Base-by-base conservation (phyloP, 2,113 vertebrate species). In the Tympanuchus pallidicinctus region DNA sequence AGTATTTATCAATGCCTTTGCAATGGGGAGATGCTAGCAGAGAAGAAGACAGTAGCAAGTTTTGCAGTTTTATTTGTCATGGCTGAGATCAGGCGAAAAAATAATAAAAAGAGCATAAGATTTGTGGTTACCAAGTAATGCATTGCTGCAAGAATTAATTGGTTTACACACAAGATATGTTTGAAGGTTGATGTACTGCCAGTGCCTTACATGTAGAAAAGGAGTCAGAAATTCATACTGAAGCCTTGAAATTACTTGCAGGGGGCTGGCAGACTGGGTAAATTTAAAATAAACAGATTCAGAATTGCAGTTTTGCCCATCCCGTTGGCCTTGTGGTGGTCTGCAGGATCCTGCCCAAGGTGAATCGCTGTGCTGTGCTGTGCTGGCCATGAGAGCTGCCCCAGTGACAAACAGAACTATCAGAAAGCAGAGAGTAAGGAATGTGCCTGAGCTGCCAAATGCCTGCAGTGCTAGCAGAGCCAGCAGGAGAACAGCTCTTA, bases 1-100 rank as follows among this genome's bases (percentile, higher is more conserved):
- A 90, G 69, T 88, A 70, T 92, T 91, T 89, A 61, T 93, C 82
- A 27, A 16, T 82, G 77, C 30, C 79, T 84, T 91, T 72, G 76
- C 80, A 64, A 27, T 27, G 19, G 61, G 73, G 69, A 82, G 71
- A 74, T 78, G 89, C 67, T 56, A 28, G 30, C 72, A 66, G 36
- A 82, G 47, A 64, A 66, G 45, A 78, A 34, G 27, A 42, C 34
- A 52, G 27, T 4, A 19, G 32, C 3, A 32, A 36, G n/a, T 27
- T 65, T 8, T 38, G 80, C 70, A 61, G 48, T 84, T 91, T 47
- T 69, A 15, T 43, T 85, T 92, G 61, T 82, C 40, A 12, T 36
- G 72, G 57, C 80, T 52, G 45, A 70, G 30, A 34, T 63, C 2
- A 32, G 30, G 59, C 8, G n/a, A 0, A 16, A 63, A 82, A 60